Percentiles rank a stretch among this genome's conserved stretches.
These are phyloP conservation scores for Eolophus roseicapilla DNA, from an alignment of 2,113 vertebrate genomes.

Conservation along the genomic window DNA sequence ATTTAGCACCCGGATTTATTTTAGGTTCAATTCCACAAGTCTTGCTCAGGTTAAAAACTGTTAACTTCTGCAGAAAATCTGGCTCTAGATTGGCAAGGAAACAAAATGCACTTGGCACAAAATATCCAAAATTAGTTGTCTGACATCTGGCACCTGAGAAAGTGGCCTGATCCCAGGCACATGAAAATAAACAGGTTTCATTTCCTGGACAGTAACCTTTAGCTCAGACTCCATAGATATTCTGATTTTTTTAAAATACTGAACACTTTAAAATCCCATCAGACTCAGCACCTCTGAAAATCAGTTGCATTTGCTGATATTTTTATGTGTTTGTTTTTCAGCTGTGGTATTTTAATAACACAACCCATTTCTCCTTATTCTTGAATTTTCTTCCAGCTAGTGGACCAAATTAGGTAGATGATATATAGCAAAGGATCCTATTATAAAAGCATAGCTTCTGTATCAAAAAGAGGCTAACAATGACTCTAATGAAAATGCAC, in stretches of 20 bases:
- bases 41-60: background rate
- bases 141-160: background rate
- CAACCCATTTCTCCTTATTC: background rate
- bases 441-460: background rate
- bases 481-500: background rate
- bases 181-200: background rate
- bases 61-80: background rate
- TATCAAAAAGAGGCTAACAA: background rate
- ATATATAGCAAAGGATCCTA: background rate
- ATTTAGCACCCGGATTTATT: background rate
- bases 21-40: background rate
- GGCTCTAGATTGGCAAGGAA: background rate
- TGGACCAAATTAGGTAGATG: background rate
- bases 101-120: background rate
- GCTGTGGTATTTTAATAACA: background rate
- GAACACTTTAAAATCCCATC: background rate
- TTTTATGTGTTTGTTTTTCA: background rate
- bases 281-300: background rate
- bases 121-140: background rate
- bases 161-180: background rate
- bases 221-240: background rate
- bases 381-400: background rate
- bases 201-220: background rate
- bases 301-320: background rate
- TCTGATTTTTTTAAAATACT: background rate